Base-by-base conservation (phyloP, 2,113 vertebrate genomes). In the Tragelaphus strepsiceros region DNA sequence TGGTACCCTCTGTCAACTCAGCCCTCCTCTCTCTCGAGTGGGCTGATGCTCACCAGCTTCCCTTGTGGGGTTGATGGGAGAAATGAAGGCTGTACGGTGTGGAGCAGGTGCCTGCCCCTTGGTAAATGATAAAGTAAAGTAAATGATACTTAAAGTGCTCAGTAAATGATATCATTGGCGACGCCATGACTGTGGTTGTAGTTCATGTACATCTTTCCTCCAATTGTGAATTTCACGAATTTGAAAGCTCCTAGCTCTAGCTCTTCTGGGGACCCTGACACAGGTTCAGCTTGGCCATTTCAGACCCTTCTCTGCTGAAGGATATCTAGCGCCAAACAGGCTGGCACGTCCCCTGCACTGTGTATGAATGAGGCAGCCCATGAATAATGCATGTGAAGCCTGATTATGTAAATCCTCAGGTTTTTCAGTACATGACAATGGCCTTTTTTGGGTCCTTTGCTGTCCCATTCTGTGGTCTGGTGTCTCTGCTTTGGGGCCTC, bases 381-480 rank as follows among this genome's bases (percentile, higher is more conserved):
- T 98, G 98, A 97, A 98, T 98, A 97, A 97, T 97, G 97, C 94
- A 98, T 97, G 64, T 0, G 39, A 14, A 56, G 43, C 92, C 87
- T 89, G 94, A 97, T 98, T 98, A 98, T 98, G 98, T 49, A 98
- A 98, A 98, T 98, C 98, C 95, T 71, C 89, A 54, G 92, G 86
- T 93, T 97, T 97, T 90, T 30, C 89, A 92, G 78, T 86, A 3
- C 32, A 30, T 7, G 91, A 98, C 93, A 98, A 96, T 91, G 86
- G 95, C 82, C 83, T 86, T 85, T 62, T 53, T 6, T 32, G 96
- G 93, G 86, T 59, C 71, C 97, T 97, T 51, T 58, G 67, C 67
- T 13, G 8, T 43, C 88, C 91, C 49, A 21, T 53, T 97, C 89
- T 91, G 56, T 84, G 95, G 64, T 51, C 58, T 85, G 96, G 59